Evolutionary conservation across 2,888 invertebrate genomes (phyloP).

Genomic region (Trissolcus brochymenae): DNA sequence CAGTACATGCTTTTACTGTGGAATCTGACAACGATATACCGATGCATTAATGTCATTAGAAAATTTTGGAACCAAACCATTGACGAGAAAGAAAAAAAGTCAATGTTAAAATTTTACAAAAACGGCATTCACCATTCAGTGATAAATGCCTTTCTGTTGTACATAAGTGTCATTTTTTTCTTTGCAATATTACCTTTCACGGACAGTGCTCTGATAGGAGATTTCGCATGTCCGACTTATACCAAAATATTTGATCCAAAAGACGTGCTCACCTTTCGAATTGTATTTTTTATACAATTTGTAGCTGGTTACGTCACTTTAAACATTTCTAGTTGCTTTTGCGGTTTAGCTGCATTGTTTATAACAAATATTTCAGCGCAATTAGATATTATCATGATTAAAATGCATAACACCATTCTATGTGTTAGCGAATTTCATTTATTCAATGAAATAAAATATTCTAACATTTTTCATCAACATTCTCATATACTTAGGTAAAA

Average conservation of each 20-base stretch:
- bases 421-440: not conserved
- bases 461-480: slow-evolving; percentile 56
- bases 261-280: slow-evolving; percentile 55
- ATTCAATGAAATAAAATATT: slow-evolving; percentile 45
- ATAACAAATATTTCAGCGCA: slow-evolving; percentile 62
- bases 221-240: slow-evolving; percentile 59
- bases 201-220: slow-evolving; percentile 36
- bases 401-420: slow-evolving; percentile 11
- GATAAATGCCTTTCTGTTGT: slow-evolving; percentile 60
- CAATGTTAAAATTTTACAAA: slow-evolving; percentile 11
- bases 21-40: slow-evolving; percentile 17
- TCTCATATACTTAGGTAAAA: slow-evolving; percentile 48
- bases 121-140: not conserved
- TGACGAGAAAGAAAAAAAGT: slow-evolving; percentile 10
- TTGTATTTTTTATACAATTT: slow-evolving; percentile 57
- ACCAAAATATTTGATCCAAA: slow-evolving; percentile 56
- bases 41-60: slow-evolving; percentile 27
- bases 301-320: slow-evolving; percentile 51
- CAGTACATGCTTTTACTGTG: slow-evolving; percentile 59
- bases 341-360: slow-evolving; percentile 57
- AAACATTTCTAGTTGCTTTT: slow-evolving; percentile 54
- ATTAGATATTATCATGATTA: slow-evolving; percentile 56
- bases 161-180: slow-evolving; percentile 60
- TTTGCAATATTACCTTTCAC: slow-evolving; percentile 56
- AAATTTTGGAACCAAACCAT: slow-evolving; percentile 21